A percentile compares a stretch with the other conserved stretches of the same genome.
Evolutionary conservation across 1,140 invertebrate genomes (phyloP).

Genomic region (Drosophila sp.): DNA sequence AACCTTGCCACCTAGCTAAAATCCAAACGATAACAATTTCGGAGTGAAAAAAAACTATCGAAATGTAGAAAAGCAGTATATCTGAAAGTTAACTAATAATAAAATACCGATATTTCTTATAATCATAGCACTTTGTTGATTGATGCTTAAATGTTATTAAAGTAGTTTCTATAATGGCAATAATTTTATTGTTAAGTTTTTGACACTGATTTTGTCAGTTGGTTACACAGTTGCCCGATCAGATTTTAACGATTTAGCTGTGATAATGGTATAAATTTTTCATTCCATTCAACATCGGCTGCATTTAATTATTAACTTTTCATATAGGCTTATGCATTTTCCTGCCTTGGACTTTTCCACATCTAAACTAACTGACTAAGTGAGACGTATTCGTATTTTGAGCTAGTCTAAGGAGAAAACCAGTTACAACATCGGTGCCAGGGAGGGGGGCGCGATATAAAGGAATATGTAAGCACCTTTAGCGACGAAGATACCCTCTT

Average conservation of each 20-base stretch:
- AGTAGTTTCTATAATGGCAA: too few relatives aligned
- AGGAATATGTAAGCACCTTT: neutral
- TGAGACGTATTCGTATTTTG: neutral
- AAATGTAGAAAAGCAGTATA: too few relatives aligned
- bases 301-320: slow-evolving; percentile 6
- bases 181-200: too few relatives aligned
- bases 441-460: neutral
- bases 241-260: neutral
- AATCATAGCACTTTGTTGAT: too few relatives aligned
- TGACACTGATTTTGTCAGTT: too few relatives aligned
- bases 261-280: slow-evolving; percentile 1
- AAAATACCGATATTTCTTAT: too few relatives aligned
- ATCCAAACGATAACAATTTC: too few relatives aligned
- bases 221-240: neutral
- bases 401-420: neutral
- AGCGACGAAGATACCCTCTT: too few relatives aligned
- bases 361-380: neutral
- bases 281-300: neutral
- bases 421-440: neutral
- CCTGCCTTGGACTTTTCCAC: neutral
- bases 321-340: slow-evolving; percentile 2
- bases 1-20: too few relatives aligned
- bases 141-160: too few relatives aligned
- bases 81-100: too few relatives aligned
- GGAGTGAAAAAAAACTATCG: too few relatives aligned